These are phyloP conservation scores for Altica lythri DNA, from an alignment of 2,888 invertebrate genomes.

Conservation along the genomic window DNA sequence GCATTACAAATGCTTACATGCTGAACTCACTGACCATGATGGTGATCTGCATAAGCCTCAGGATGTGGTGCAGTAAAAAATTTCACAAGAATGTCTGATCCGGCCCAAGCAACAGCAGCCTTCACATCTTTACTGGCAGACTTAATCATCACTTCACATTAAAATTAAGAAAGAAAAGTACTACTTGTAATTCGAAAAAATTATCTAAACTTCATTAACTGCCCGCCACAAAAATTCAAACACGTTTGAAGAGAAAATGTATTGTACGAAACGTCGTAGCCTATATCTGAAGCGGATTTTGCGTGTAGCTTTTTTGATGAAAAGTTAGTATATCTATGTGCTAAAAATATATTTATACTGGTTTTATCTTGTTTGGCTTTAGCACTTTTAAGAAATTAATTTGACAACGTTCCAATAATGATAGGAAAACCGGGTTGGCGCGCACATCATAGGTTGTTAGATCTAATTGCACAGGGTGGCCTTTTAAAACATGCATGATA, in stretches of 20 bases:
- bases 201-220: not conserved
- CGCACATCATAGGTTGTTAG: constrained; percentile 18
- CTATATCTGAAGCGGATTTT: constrained; percentile 4
- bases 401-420: constrained; percentile 36
- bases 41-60: constrained; percentile 21
- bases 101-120: constrained; percentile 48
- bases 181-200: too few relatives aligned
- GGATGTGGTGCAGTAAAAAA: constrained; percentile 42
- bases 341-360: constrained; percentile 32
- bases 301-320: constrained; percentile 28
- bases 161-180: constrained; percentile 8
- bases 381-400: constrained; percentile 33
- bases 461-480: constrained; percentile 26
- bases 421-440: constrained; percentile 25
- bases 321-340: constrained; percentile 27
- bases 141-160: constrained; percentile 38
- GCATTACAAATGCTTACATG: constrained; percentile 41
- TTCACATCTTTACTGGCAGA: constrained; percentile 41
- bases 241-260: not conserved
- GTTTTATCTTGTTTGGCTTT: constrained; percentile 28
- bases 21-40: constrained; percentile 43
- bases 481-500: constrained; percentile 1
- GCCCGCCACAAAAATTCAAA: not conserved
- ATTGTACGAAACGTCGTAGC: constrained; percentile 3
- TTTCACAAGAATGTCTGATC: constrained; percentile 47